Base-by-base conservation (phyloP, 37 sponge, comb jelly and placozoan genomes). In the Axinella damicornis region DNA sequence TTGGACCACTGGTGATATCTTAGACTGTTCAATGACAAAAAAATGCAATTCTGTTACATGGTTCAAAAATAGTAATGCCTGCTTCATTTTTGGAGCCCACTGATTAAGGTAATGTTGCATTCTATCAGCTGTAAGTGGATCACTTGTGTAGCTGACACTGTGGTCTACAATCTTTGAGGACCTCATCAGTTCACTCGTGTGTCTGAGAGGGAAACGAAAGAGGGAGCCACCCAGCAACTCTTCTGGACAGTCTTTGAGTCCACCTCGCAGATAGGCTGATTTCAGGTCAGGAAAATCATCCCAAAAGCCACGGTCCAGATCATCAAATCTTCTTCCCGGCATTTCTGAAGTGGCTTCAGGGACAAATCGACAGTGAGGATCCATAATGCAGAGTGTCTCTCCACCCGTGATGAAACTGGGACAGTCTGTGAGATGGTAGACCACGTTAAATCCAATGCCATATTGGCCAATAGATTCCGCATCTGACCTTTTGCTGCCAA, bases 371-470 rank as follows among this genome's bases (percentile, higher is more conserved):
- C 68, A 76, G 78, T 85, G 86, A 55, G 86, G 86, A 57, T 85
- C 86, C 24, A 85, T 15, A 16, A 85, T 69, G 39, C 86, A 85
- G 35, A 85, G 53, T 0, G 64, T 84, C 11, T 68, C 41, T 36
- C 79, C 86, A 74, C 70, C 71, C 39, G 86, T 78, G n/a, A 85
- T 66, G 31, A 85, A 85, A 41, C 79, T 78, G 18, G 93, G 93
- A 61, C 93, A 92, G 65, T 92, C 89, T 40, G 92, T 92, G 13
- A 92, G 60, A 63, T 92, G 88, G 78, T 92, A 92, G 0, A 88
- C 92, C 21, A 61, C 88, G 87, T 92, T 92, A 62, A 92, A 92
- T 16, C 92, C 92, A 60, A 92, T 82, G 35, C 92, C 92, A 92
- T 79, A 92, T 36, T 61, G 72, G 35, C 92, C 92, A 73, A 87